A percentile compares a stretch with the other conserved stretches of the same genome.
Conservation (phyloP, 2,888 invertebrate genomes). For the Pseudococcus jackbeardsleyi region DNA sequence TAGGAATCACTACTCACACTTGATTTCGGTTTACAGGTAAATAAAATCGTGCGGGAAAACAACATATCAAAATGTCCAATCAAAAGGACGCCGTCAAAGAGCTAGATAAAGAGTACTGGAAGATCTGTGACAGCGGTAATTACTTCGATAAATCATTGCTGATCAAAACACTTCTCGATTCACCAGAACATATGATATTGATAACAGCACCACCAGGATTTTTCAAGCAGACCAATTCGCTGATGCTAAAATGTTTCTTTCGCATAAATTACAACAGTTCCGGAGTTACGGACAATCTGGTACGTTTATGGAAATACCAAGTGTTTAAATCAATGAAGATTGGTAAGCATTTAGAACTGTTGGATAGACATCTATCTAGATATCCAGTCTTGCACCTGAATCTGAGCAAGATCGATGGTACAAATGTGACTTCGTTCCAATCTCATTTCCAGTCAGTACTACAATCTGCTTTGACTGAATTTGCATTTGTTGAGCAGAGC, state of each 20-base stretch:
- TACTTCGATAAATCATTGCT: constrained; percentile 6
- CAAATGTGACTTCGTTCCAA: not conserved
- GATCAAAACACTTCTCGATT: not conserved
- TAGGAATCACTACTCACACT: not conserved
- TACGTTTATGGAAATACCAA: not conserved
- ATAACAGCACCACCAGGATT: not conserved
- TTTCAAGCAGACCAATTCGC: not conserved
- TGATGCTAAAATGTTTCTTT: not conserved
- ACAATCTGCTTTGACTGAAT: not conserved
- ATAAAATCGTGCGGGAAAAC: not conserved
- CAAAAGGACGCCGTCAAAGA: not conserved
- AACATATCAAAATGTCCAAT: not conserved
- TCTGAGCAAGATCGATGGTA: not conserved
- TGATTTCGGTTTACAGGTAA: not conserved
- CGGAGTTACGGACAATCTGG: not conserved
- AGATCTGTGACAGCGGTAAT: not conserved
- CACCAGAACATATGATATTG: not conserved
- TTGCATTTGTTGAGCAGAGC: not conserved
- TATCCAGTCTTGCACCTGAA: not conserved
- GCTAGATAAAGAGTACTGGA: not conserved
- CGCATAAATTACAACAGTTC: not conserved
- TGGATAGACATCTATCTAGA: constrained; percentile 10
- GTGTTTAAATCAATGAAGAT: constrained; percentile 1
- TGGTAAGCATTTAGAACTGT: not conserved
- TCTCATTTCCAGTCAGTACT: not conserved